Conservation (phyloP, 1,140 invertebrate species). For the Temnothorax nylanderi region DNA sequence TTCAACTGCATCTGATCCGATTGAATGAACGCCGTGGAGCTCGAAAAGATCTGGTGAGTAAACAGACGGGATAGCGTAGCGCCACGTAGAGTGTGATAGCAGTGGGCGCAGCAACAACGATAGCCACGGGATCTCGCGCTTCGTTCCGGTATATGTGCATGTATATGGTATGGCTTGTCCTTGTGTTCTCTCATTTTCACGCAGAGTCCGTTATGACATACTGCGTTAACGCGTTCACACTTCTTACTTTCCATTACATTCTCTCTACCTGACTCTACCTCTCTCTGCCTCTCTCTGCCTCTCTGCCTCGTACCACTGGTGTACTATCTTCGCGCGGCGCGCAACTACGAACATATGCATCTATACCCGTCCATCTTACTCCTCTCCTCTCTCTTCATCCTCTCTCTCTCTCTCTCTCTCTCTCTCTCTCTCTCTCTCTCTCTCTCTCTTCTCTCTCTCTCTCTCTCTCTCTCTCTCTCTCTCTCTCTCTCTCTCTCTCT, state of each 20-base stretch:
- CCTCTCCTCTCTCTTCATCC: too few species aligned
- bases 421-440: neutral
- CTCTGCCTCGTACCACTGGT: too few species aligned
- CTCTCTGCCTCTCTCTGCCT: neutral
- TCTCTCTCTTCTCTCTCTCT: too few species aligned
- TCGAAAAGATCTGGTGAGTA: slow-evolving; percentile 79
- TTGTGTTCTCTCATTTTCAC: neutral
- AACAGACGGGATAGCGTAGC: slow-evolving; percentile 63
- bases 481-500: neutral
- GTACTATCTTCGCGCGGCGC: too few species aligned
- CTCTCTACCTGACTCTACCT: neutral
- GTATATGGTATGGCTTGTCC: neutral
- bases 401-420: neutral
- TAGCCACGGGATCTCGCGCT: neutral
- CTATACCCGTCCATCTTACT: too few species aligned
- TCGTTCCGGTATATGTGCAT: neutral
- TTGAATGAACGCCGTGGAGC: slow-evolving; percentile 55
- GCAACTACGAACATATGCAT: neutral
- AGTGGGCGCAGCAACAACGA: neutral
- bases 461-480: neutral
- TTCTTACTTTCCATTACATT: neutral
- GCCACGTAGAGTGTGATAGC: too few species aligned
- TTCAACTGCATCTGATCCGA: neutral
- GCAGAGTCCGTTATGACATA: neutral
- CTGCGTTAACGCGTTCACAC: neutral